Conservation (phyloP, 2,888 invertebrate species). For the Lymantria monacha region DNA sequence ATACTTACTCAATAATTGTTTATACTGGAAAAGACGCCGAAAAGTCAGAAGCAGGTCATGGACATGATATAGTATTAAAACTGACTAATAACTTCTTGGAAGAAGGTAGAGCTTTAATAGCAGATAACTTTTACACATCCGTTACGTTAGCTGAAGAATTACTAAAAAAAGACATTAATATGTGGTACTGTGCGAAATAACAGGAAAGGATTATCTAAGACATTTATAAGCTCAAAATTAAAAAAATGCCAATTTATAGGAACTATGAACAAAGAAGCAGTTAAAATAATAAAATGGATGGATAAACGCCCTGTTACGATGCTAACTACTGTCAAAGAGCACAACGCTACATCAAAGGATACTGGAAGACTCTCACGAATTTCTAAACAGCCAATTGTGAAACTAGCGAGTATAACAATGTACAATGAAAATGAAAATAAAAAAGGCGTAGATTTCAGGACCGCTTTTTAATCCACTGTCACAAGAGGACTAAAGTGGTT, state of each 20-base stretch:
- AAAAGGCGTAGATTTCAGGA: too few species aligned
- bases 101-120: conserved; percentile 15
- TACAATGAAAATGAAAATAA: too few species aligned
- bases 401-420: too few species aligned
- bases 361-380: too few species aligned
- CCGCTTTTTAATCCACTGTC: too few species aligned
- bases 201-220: conserved; percentile 15
- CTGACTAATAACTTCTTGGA: conserved; percentile 15
- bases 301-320: too few species aligned
- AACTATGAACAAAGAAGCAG: too few species aligned
- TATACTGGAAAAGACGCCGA: conserved; percentile 15
- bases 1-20: conserved; percentile 11
- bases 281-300: too few species aligned
- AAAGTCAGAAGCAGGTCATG: background rate
- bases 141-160: conserved; percentile 20
- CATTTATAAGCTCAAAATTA: conserved; percentile 14
- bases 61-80: conserved; percentile 9
- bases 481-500: too few species aligned
- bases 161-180: conserved; percentile 10
- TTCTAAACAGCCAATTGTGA: too few species aligned
- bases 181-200: conserved; percentile 12
- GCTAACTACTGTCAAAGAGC: too few species aligned
- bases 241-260: background rate
- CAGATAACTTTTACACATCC: conserved; percentile 24
- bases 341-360: too few species aligned